Evolutionary conservation across 2,113 vertebrate species (phyloP).

Genomic region (Shinisaurus crocodilurus): DNA sequence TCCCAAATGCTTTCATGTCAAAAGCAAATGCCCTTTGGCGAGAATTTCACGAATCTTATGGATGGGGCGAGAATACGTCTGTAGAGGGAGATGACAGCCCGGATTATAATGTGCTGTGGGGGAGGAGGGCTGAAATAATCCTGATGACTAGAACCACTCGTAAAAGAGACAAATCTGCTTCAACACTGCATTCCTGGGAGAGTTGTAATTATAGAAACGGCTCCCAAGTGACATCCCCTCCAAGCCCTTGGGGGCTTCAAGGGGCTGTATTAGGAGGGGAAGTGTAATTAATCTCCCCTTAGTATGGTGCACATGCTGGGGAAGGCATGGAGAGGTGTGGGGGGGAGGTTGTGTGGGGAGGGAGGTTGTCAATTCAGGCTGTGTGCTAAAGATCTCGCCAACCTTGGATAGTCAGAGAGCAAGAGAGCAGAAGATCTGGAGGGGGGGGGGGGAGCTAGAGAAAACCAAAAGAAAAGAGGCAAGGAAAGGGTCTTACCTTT

Average conservation of each 20-base stretch:
- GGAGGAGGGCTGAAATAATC: constrained; percentile 3
- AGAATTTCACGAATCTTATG: constrained; percentile 9
- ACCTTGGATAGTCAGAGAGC: no score
- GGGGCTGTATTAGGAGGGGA: constrained; percentile 3
- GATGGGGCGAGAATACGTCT: background rate
- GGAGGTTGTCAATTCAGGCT: background rate
- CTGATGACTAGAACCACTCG: background rate
- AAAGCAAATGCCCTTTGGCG: constrained; percentile 9
- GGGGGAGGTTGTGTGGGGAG: background rate
- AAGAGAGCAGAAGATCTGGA: background rate
- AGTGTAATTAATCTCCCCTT: constrained; percentile 8
- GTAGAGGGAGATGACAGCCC: constrained; percentile 1
- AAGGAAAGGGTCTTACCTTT: constrained; percentile 57
- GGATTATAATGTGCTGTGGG: constrained; percentile 6
- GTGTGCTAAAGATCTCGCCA: background rate
- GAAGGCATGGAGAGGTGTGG: background rate
- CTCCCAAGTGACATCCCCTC: constrained; percentile 19
- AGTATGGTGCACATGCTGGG: background rate
- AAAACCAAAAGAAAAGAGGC: background rate
- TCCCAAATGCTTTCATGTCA: background rate
- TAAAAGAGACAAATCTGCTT: constrained; percentile 16
- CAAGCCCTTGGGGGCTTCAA: constrained; percentile 4
- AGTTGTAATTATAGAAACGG: constrained; percentile 5
- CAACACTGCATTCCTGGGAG: constrained; percentile 15
- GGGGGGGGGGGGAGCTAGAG: background rate